Percentiles rank a stretch among this genome's conserved stretches.
Conservation (phyloP, 2,113 vertebrate species). For the Ophiodon elongatus region DNA sequence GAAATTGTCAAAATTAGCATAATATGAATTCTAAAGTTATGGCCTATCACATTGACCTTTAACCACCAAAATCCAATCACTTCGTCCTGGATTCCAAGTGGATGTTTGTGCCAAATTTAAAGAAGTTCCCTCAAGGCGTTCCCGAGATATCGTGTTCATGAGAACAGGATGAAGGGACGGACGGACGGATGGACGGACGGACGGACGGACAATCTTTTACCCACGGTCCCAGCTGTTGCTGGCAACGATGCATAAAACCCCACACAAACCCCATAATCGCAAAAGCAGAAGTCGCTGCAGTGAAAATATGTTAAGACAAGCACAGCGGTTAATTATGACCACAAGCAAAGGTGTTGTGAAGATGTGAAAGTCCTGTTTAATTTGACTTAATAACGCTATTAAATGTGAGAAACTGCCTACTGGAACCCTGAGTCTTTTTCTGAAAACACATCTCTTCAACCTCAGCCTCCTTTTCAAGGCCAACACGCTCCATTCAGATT, state of each 20-base stretch:
- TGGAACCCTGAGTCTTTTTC: conserved; percentile 2
- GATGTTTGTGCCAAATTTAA: not conserved
- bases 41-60: not conserved
- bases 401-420: not conserved
- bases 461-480: conserved; percentile 11
- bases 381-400: not conserved
- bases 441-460: not conserved
- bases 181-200: not conserved
- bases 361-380: not conserved
- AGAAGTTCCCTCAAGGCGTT: not conserved
- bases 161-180: not conserved
- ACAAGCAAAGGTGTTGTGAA: not conserved
- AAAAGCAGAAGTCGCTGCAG: conserved; percentile 12
- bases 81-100: not conserved
- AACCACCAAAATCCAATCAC: not conserved
- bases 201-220: not conserved
- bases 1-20: not conserved
- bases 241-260: not conserved
- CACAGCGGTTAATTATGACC: conserved; percentile 32
- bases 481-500: conserved; percentile 23
- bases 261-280: not conserved
- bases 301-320: conserved; percentile 16
- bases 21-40: not conserved
- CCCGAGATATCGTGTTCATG: not conserved
- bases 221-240: no score